Evolutionary conservation across 2,888 invertebrate species (phyloP).

Genomic region (Listrodromus nycthemerus): DNA sequence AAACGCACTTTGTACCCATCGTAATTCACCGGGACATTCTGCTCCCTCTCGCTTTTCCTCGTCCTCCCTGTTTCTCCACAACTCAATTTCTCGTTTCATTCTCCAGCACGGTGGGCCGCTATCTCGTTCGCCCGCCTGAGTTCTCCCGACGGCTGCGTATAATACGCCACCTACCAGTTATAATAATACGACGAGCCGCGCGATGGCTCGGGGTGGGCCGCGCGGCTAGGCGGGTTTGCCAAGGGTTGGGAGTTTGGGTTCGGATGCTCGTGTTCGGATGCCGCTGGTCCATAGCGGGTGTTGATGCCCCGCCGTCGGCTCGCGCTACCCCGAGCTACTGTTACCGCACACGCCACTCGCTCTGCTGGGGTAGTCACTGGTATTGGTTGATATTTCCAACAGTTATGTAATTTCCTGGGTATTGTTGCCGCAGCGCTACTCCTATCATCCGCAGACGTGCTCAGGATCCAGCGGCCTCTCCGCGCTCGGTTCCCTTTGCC

Average conservation of each 20-base stretch:
- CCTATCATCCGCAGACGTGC: constrained; percentile 81
- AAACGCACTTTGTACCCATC: constrained; percentile 36
- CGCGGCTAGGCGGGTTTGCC: too few relatives aligned
- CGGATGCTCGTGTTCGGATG: not conserved
- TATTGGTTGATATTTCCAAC: constrained; percentile 85
- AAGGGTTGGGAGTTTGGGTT: constrained; percentile 50
- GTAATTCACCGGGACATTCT: constrained; percentile 27
- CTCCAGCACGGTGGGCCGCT: constrained; percentile 80
- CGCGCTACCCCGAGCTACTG: constrained; percentile 25
- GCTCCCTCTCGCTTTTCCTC: constrained; percentile 52
- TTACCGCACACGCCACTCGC: constrained; percentile 52
- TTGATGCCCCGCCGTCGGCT: constrained; percentile 48
- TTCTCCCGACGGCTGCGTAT: constrained; percentile 83
- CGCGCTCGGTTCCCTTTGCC: constrained; percentile 42
- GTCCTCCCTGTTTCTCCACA: constrained; percentile 78
- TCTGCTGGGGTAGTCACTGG: constrained; percentile 76
- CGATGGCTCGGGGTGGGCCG: not conserved
- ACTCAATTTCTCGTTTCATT: constrained; percentile 85
- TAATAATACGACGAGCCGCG: constrained; percentile 80
- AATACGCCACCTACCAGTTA: constrained; percentile 83
- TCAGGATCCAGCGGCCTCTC: constrained; percentile 73
- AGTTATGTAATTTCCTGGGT: constrained; percentile 85
- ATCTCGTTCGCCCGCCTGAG: constrained; percentile 84
- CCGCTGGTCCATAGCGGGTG: constrained; percentile 13
- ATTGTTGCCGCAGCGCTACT: constrained; percentile 82